A percentile compares a stretch with the other conserved stretches of the same genome.
These are phyloP conservation scores for Drosophila sucinea DNA, from an alignment of 1,140 invertebrate species.

Conservation along the genomic window DNA sequence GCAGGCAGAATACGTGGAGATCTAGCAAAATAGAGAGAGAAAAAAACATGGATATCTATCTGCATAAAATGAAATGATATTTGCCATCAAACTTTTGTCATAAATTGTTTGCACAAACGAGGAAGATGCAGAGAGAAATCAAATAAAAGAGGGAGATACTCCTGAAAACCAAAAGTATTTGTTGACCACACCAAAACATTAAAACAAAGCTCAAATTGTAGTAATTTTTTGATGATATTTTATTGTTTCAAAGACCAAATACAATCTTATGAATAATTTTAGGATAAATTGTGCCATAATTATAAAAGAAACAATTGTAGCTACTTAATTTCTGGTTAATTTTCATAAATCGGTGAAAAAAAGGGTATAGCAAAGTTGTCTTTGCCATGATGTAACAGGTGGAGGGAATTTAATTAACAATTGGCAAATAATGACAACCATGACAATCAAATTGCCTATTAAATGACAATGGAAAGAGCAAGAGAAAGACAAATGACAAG, in stretches of 20 bases:
- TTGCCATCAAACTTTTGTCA: neutral
- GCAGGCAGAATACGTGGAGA: neutral
- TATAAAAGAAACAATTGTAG: too few species aligned
- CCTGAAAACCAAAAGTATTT: too few species aligned
- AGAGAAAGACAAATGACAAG: neutral
- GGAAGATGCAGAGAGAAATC: neutral
- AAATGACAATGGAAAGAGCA: constrained; percentile 5
- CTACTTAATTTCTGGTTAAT: too few species aligned
- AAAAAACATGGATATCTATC: neutral
- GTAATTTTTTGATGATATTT: too few species aligned
- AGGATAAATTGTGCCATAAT: too few species aligned
- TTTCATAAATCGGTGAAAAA: neutral
- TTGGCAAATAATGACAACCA: constrained; percentile 18
- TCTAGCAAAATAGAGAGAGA: neutral
- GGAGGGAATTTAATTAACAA: constrained; percentile 16
- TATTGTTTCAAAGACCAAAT: too few species aligned
- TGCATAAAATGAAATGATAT: neutral
- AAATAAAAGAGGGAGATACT: neutral
- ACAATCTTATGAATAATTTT: too few species aligned
- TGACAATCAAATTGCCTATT: constrained; percentile 17
- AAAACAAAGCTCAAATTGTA: too few species aligned
- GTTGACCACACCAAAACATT: too few species aligned
- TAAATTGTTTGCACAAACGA: neutral
- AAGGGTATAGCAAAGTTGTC: neutral
- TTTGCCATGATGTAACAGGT: neutral